These are phyloP conservation scores for Gasterosteus nipponicus DNA, from an alignment of 2,113 vertebrate species.

Conservation along the genomic window DNA sequence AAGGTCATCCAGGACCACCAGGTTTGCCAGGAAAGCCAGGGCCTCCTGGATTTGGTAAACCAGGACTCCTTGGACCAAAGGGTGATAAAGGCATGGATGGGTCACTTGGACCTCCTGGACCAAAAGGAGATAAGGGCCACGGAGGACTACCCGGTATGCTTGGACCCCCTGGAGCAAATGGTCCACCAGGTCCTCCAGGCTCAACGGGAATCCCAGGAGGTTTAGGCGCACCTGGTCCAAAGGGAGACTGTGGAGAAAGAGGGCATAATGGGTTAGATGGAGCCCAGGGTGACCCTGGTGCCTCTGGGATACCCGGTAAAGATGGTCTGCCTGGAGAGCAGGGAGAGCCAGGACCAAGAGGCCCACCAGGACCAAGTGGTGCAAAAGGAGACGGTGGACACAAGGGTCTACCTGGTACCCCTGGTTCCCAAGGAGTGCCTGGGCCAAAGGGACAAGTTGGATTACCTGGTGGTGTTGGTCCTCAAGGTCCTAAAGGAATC, in stretches of 20 bases:
- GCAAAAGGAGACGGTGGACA: constrained; percentile 90
- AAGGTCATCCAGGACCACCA: constrained; percentile 90
- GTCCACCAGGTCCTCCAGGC: constrained; percentile 86
- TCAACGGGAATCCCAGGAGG: constrained; percentile 87
- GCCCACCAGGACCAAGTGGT: constrained; percentile 86
- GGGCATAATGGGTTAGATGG: constrained; percentile 90
- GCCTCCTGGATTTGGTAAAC: constrained; percentile 91
- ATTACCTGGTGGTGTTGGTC: constrained; percentile 86
- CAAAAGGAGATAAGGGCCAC: constrained; percentile 91
- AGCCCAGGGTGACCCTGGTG: constrained; percentile 87
- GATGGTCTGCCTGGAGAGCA: constrained; percentile 89
- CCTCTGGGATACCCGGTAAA: constrained; percentile 90
- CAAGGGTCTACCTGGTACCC: constrained; percentile 88
- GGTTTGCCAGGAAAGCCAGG: constrained; percentile 92
- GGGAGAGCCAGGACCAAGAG: constrained; percentile 89
- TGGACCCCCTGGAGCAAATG: constrained; percentile 87
- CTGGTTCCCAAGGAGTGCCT: constrained; percentile 84
- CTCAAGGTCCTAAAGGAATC: constrained; percentile 92
- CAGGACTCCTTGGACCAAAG: constrained; percentile 90
- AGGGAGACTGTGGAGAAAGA: constrained; percentile 88
- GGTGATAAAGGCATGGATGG: constrained; percentile 90
- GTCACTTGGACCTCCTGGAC: constrained; percentile 84
- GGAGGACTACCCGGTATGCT: constrained; percentile 87
- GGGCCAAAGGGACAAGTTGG: constrained; percentile 89
- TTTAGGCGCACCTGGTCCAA: constrained; percentile 88